Evolutionary conservation across 2,888 invertebrate species (phyloP), one percentile per base, ranked within the genome.

Genomic region (Brenthis hecate): DNA sequence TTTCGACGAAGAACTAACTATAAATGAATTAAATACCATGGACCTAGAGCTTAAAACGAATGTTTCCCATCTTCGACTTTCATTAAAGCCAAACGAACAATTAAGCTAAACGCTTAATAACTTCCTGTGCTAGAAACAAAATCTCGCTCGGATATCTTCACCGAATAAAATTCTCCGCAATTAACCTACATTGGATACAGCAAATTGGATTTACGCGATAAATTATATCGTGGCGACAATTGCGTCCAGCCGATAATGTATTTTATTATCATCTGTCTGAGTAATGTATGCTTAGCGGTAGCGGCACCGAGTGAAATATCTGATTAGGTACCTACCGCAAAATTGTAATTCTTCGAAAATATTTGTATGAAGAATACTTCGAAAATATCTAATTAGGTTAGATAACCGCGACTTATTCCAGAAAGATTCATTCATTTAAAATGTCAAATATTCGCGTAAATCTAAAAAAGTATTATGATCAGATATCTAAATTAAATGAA

Each of bases 201-300:
- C 36, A 53, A 51, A 55, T 54, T 64, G 47, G 55, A 64, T 64
- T 64, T 47, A 48, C 55, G 16, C 56, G 16, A 64, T 64, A 56
- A 43, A 64, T 55, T 53, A 48, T 64, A 55, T 47, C 55, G 48
- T 28, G 19, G 19, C 55, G n/a, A 28, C 28, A 19, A 55, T 13
- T 55, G 55, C 3, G 55, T 55, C 23, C 64, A 8, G 11, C 55
- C 55, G 28, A 56, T 64, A 64, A 64, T 55, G 13, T 64, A 56
- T 55, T n/a, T n/a, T 64, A 63, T 43, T 51, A 43, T 53, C 53
- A 36, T 36, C 32, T 16, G 13, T 54, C 54, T 62, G 62, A 54
- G 43, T 54, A 50, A 60, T 32, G n/a, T 50, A 32, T 32, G 13
- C 50, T 23, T 60, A 53, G 62, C 32, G 28, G 8, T 62, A 43